Base-by-base conservation (phyloP, 1,140 invertebrate species). In the Drosophila cardini region DNA sequence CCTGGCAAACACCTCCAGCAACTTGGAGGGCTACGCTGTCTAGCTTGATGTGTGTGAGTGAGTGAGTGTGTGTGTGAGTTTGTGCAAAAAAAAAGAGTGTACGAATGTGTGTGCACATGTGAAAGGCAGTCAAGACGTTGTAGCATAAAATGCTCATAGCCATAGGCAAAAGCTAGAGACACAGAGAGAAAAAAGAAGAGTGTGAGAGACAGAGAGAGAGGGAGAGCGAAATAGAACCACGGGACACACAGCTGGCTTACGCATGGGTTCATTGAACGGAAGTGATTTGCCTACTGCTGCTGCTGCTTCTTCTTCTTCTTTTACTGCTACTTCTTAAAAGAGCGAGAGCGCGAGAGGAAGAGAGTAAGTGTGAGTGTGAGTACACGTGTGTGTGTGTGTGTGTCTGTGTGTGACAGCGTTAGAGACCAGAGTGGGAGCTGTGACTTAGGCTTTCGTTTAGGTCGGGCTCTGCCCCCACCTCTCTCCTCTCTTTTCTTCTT, bases 221-320 rank as follows among this genome's bases (percentile, higher is more conserved):
- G 30, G n/a, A 7, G 40, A 42, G 40, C 71, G 36, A 65, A 57
- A 34, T 26, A 68, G 34, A 62, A 48, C 55, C 46, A 74, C 43
- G 69, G 75, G 53, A 26, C 72, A 67, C 38, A 80, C 65, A 82
- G 63, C 80, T 83, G 70, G 84, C 83, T 89, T 87, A 87, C 84
- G 84, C 84, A 87, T 78, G 84, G 80, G 85, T 89, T 89, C 85
- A 89, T 89, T 89, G 85, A 84, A 90, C 85, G 85, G 85, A 89
- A 89, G 85, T 89, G 85, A 90, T 89, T 89, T 89, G 84, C 85
- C 85, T 89, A 89, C 79, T 64, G 61, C 56, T 58, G 32, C 34
- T 36, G 30, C 30, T 16, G 5, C 48, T 16, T 56, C 52, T 42
- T 26, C 52, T 55, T 55, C 55, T 38, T 38, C 26, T 34, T 7